These are phyloP conservation scores for Phocoena phocoena DNA, from an alignment of 2,113 vertebrate genomes.

Conservation along the genomic window DNA sequence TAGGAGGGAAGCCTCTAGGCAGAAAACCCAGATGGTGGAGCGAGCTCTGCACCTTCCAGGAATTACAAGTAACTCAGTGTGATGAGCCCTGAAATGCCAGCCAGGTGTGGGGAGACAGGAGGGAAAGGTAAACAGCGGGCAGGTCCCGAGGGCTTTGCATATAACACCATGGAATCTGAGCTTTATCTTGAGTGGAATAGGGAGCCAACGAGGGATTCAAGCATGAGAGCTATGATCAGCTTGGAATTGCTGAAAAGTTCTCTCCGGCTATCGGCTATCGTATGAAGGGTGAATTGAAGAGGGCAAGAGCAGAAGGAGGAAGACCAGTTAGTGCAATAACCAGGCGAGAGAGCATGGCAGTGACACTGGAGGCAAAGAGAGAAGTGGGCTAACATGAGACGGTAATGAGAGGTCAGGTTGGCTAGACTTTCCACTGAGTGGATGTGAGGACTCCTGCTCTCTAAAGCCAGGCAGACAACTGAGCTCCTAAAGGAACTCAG, in stretches of 20 bases:
- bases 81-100: neutral
- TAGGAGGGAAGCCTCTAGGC: neutral
- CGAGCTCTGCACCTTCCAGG: neutral
- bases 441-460: neutral
- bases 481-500: neutral
- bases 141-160: neutral
- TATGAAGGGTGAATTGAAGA: neutral
- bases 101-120: fast-evolving
- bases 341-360: neutral
- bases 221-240: neutral
- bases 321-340: neutral
- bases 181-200: neutral
- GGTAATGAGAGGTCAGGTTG: neutral
- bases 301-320: neutral
- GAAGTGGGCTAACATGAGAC: neutral
- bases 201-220: neutral
- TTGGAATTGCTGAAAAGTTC: neutral
- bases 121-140: neutral
- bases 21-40: neutral
- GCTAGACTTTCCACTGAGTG: neutral
- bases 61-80: neutral
- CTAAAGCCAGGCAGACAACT: neutral
- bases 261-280: neutral
- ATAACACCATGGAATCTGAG: neutral
- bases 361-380: neutral